These are phyloP conservation scores for Cotesia congregata DNA, from an alignment of 2,888 invertebrate genomes.

Conservation along the genomic window DNA sequence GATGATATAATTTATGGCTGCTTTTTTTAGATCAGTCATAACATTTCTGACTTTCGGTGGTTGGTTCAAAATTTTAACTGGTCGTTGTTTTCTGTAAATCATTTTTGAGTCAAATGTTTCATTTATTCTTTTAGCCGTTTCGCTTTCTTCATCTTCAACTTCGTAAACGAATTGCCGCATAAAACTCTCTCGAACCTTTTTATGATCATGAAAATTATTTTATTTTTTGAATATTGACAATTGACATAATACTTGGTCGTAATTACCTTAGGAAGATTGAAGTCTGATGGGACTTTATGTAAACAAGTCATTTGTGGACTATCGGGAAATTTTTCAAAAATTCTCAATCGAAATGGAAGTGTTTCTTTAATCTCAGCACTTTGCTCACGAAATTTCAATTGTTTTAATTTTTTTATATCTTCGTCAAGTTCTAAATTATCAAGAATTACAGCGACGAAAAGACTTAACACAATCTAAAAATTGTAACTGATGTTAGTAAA, in stretches of 20 bases:
- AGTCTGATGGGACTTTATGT: conserved; percentile 94
- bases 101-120: conserved; percentile 82
- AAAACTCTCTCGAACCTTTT: conserved; percentile 94
- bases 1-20: conserved; percentile 76
- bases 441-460: conserved; percentile 99
- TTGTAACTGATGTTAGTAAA: conserved; percentile 24
- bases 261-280: conserved; percentile 86
- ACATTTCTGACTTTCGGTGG: conserved; percentile 87
- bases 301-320: conserved; percentile 98
- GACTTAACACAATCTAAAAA: conserved; percentile 93
- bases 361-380: conserved; percentile 99
- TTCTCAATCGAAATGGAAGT: conserved; percentile 91
- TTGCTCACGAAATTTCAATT: conserved; percentile 96
- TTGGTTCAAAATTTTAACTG: conserved; percentile 84
- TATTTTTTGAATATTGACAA: no score
- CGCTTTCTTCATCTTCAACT: conserved; percentile 83
- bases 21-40: conserved; percentile 83
- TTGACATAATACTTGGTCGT: no score
- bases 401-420: conserved; percentile 98
- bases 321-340: conserved; percentile 99
- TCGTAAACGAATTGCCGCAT: conserved; percentile 97
- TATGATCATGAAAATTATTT: neutral
- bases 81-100: conserved; percentile 86
- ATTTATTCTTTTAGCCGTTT: conserved; percentile 71
- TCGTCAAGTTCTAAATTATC: conserved; percentile 99